phyloP scores from a whole-genome alignment of 2,888 invertebrate species.

The Molanna angustata region DNA sequence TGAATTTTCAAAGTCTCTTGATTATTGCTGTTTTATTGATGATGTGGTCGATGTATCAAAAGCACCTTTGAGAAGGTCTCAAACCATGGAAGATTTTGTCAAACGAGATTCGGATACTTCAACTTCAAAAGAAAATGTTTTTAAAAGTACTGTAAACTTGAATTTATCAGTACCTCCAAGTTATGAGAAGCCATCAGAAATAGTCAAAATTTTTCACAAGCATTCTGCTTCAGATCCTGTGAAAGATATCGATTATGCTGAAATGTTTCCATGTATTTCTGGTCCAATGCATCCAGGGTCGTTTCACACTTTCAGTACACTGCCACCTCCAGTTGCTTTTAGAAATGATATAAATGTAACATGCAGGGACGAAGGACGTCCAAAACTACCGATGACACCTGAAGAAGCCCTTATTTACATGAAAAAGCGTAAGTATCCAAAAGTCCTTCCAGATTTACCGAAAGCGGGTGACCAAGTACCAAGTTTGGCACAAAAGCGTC shows the following conservation, averaged over 20 bases:
- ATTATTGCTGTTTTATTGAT: conserved; percentile 40
- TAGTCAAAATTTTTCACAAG: conserved; percentile 58
- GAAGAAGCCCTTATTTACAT: conserved; percentile 72
- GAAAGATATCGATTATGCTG: conserved; percentile 55
- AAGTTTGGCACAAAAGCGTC: conserved; percentile 49
- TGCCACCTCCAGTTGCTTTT: conserved; percentile 50
- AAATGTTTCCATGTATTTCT: conserved; percentile 36
- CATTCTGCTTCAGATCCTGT: conserved; percentile 70
- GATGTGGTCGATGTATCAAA: conserved; percentile 28
- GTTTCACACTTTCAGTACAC: conserved; percentile 34
- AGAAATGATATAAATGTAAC: conserved; percentile 73
- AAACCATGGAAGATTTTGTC: conserved; percentile 46
- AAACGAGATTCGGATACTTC: conserved; percentile 23
- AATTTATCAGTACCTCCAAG: conserved; percentile 36
- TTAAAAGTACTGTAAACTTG: conserved; percentile 46
- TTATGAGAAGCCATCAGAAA: conserved; percentile 35
- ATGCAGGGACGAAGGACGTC: conserved; percentile 57
- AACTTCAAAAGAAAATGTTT: conserved; percentile 35
- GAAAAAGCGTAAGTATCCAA: conserved; percentile 76
- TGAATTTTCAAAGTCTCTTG: conserved; percentile 66
- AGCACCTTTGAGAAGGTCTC: conserved; percentile 43
- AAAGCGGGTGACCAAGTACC: conserved; percentile 37
- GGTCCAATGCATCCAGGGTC: conserved; percentile 30
- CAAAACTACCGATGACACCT: conserved; percentile 52
- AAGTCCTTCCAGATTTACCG: conserved; percentile 79